Base-by-base conservation (phyloP, 2,113 vertebrate genomes). In the Oenanthe melanoleuca region DNA sequence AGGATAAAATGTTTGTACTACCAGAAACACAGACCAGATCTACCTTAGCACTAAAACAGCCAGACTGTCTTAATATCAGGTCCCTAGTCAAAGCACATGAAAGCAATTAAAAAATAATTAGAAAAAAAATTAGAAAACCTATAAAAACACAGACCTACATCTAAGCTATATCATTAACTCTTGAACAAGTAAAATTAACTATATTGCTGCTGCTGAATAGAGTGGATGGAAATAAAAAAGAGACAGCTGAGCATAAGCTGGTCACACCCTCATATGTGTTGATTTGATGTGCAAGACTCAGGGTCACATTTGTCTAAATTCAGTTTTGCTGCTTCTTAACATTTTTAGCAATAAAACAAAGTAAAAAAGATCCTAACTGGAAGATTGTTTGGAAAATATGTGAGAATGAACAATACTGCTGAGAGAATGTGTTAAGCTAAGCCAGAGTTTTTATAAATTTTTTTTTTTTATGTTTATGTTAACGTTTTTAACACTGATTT, bases 101-200 rank as follows among this genome's bases (percentile, higher is more conserved):
- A 97, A 96, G 20, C 65, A 97, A 94, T 97, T 94, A 92, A 95
- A 92, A 88, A 95, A 92, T 85, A 95, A 94, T 96, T 92, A 94
- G 50, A 42, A 94, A 94, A 96, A 97, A 93, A 97, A 96, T 94
- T 93, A 94, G 45, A 96, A 95, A 93, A 29, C 42, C 69, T 94
- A 66, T 95, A 92, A 97, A 95, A 94, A 66, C 47, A 91, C 77
- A 95, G 92, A 89, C 89, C 73, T 95, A 83, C 89, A 80, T 83
- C 77, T 91, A 95, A 95, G 73, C 31, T 82, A 72, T 17, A 89
- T 80, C 28, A 92, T 92, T 94, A 96, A 95, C 34, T 92, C 47
- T 75, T 78, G 73, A 89, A 87, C 31, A 92, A 92, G 81, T 66
- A 92, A 91, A 96, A 79, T 67, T 88, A 93, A 80, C 75, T 77